Conservation (phyloP, 2,888 invertebrate genomes). For the Conomelus anceps region DNA sequence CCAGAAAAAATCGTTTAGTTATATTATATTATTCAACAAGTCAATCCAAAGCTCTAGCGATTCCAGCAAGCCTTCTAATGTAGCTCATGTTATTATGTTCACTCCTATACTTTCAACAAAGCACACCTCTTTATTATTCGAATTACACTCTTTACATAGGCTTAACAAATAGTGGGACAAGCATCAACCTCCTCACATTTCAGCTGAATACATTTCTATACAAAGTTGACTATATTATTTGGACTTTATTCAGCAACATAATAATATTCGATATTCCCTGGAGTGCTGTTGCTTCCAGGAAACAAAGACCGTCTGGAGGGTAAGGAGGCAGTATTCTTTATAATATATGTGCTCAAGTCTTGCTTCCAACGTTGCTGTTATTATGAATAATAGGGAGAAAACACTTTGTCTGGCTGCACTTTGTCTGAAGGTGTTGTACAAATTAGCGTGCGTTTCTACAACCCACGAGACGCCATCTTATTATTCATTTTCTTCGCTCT, state of each 20-base stretch:
- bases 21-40: too few species aligned
- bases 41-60: too few species aligned
- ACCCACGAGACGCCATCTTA: background rate
- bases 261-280: background rate
- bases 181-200: background rate
- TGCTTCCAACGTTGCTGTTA: background rate
- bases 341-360: background rate
- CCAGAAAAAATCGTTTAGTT: too few species aligned
- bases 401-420: background rate
- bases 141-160: background rate
- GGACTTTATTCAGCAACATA: background rate
- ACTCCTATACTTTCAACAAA: background rate
- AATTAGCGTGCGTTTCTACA: background rate
- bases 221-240: background rate
- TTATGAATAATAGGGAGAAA: background rate
- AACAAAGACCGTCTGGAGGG: background rate
- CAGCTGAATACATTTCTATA: background rate
- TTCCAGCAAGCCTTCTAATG: too few species aligned
- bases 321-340: background rate
- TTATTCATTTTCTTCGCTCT: background rate
- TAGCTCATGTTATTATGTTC: too few species aligned
- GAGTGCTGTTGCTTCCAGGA: background rate
- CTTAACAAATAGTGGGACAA: background rate
- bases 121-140: background rate
- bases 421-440: background rate